Evolutionary conservation across 2,888 invertebrate species (phyloP).

Genomic region (Leucophenga maculata): DNA sequence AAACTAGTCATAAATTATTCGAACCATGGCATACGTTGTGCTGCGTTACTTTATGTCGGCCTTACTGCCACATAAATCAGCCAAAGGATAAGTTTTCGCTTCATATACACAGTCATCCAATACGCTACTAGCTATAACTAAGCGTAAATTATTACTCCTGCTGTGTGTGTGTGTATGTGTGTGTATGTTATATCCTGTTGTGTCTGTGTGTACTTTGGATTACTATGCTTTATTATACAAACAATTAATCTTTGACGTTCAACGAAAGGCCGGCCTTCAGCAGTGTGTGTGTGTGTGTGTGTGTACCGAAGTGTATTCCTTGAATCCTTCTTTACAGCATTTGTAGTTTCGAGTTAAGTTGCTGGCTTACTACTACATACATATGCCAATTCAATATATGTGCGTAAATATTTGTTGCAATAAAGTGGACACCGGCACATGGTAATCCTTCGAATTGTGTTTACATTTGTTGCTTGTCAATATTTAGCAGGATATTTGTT

Average conservation of each 20-base stretch:
- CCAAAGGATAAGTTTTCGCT: no score
- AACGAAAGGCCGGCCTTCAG: neutral
- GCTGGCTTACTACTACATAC: no score
- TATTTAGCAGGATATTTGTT: neutral
- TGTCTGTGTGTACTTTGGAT: neutral
- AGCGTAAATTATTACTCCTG: no score
- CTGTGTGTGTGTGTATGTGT: no score
- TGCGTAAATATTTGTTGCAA: neutral
- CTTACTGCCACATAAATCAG: no score
- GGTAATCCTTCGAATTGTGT: conserved; percentile 13
- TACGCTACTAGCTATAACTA: no score
- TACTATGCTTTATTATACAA: conserved; percentile 5
- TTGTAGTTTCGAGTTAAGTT: neutral
- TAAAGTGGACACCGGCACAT: neutral
- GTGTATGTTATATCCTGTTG: neutral
- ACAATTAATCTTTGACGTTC: conserved; percentile 2
- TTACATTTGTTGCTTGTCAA: neutral
- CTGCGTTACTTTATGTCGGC: no score
- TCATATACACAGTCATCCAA: no score
- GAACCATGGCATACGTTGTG: no score
- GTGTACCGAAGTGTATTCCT: neutral
- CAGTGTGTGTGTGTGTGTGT: no score
- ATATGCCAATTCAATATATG: no score
- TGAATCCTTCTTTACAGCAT: neutral
- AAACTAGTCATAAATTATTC: no score